phyloP scores from a whole-genome alignment of 2,888 invertebrate genomes.

The Erebia epiphron region DNA sequence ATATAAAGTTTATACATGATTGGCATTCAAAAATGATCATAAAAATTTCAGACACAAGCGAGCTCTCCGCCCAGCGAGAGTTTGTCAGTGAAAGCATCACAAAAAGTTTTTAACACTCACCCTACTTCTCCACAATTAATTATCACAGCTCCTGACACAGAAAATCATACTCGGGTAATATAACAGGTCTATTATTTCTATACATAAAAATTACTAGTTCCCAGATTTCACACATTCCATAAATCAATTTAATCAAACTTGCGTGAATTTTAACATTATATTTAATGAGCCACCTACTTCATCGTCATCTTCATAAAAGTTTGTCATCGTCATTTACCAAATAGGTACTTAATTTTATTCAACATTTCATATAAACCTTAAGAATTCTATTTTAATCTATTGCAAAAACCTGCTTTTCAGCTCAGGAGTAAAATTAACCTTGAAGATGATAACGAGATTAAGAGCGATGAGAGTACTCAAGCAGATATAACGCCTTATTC shows the following conservation, averaged over 20 bases:
- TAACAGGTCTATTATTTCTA: constrained; percentile 29
- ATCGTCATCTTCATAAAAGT: constrained; percentile 27
- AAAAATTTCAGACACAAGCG: constrained; percentile 72
- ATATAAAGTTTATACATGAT: not conserved
- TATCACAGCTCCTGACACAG: constrained; percentile 63
- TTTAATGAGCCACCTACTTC: constrained; percentile 8
- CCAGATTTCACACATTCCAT: constrained; percentile 31
- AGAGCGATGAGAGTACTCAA: constrained; percentile 45
- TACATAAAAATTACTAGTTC: constrained; percentile 35
- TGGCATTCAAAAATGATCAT: constrained; percentile 35
- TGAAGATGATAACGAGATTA: constrained; percentile 44
- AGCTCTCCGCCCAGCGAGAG: constrained; percentile 74
- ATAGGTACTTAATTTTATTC: constrained; percentile 22
- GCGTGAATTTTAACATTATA: constrained; percentile 4
- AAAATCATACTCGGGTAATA: constrained; percentile 74
- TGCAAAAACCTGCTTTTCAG: constrained; percentile 53
- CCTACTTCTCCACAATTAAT: constrained; percentile 67
- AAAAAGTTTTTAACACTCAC: constrained; percentile 74
- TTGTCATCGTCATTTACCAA: constrained; percentile 19
- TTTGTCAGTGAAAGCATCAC: constrained; percentile 79
- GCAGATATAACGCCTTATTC: constrained; percentile 45
- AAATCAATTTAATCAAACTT: constrained; percentile 2
- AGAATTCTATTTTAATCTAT: constrained; percentile 15
- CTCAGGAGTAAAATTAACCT: constrained; percentile 61
- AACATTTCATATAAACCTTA: constrained; percentile 1